Evolutionary conservation across 2,113 vertebrate species (phyloP), one percentile per base, ranked within the genome.

Genomic region (pig (Sus scrofa)): DNA sequence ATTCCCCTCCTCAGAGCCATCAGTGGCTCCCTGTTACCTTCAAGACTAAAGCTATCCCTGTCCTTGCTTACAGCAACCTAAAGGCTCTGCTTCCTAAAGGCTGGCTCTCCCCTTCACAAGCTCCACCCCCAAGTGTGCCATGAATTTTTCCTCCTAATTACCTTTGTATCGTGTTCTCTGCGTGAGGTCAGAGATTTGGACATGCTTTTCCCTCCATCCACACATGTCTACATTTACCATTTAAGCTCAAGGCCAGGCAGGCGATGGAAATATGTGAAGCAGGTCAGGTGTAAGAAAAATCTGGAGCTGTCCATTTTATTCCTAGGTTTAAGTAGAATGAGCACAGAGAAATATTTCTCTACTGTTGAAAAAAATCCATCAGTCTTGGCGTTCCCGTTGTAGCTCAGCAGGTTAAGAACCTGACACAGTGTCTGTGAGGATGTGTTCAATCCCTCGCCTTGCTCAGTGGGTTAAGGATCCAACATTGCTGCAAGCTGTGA

Each of bases 291-390:
- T 70, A 70, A 75, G 60, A 74, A 83, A 86, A 90, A 65, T 18
- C 52, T 44, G 86, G 60, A 73, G 30, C 37, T 91, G 19, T 85
- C 65, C 37, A 13, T 89, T 82, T 39, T 93, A 56, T 85, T 91
- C 9, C 32, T 92, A 39, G 15, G 67, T 93, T 89, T 93, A 71
- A 50, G 39, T 70, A 84, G 79, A 62, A 4, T 26, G 32, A 54
- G 37, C 34, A 39, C 52, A 65, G 26, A 89, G 71, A 89, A 91
- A 22, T 83, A 86, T 22, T 92, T 95, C n/a, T 92, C 75, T 86
- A 16, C 9, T 71, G 1, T 27, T 73, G 44, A 32, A n/a, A 78
- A 52, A 58, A n/a, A 1, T 50, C 4, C 0, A 20, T 44, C 54
- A 63, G 27, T 86, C 39, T 24, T 86, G 32, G 44, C 4, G 44